phyloP scores from a whole-genome alignment of 2,888 invertebrate species.

The Eretmocerus hayati region DNA sequence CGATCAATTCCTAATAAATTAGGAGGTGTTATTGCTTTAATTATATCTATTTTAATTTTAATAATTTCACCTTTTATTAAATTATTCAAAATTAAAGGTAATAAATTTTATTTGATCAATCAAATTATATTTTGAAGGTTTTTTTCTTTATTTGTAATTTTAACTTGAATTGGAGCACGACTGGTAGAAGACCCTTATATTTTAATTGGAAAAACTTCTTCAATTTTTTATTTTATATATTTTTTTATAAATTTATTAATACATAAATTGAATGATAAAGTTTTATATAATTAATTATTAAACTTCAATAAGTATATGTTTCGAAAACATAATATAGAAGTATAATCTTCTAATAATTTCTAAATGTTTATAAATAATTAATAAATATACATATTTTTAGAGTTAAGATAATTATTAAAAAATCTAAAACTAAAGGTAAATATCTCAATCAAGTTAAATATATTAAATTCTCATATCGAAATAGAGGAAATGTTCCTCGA shows the following conservation, averaged over 20 bases:
- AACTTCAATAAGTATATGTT: conserved; percentile 47
- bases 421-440: conserved; percentile 51
- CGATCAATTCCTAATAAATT: conserved; percentile 75
- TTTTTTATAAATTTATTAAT: too few species aligned
- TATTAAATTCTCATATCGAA: conserved; percentile 71
- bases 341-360: conserved; percentile 38
- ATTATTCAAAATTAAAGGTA: conserved; percentile 42
- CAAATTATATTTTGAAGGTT: conserved; percentile 57
- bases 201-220: conserved; percentile 56
- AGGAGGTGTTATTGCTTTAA: conserved; percentile 64
- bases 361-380: too few species aligned
- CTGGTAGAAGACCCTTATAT: conserved; percentile 64
- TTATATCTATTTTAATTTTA: conserved; percentile 62
- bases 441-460: conserved; percentile 60
- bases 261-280: too few species aligned
- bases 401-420: conserved; percentile 26
- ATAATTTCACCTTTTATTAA: conserved; percentile 54
- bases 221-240: conserved; percentile 32
- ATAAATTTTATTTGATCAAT: conserved; percentile 53
- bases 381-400: conserved; percentile 30
- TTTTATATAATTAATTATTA: too few species aligned
- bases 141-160: conserved; percentile 51
- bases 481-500: conserved; percentile 56
- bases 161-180: conserved; percentile 67
- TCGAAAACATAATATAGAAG: conserved; percentile 42